Base-by-base conservation (phyloP, 1,140 invertebrate genomes). In the Zaprionus gabonicus region DNA sequence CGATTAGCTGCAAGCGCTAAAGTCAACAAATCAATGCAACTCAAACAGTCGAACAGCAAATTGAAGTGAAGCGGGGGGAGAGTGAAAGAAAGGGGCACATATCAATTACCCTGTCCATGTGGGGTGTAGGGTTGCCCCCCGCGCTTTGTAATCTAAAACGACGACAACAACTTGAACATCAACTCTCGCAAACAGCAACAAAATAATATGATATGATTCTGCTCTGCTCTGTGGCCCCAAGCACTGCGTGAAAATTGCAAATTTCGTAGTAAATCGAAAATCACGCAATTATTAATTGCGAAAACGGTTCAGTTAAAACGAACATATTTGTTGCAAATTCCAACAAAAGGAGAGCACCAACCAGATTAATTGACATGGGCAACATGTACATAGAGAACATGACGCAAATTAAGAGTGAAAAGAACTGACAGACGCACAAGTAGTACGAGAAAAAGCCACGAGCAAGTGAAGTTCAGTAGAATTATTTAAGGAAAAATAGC, bases 21-120 rank as follows among this genome's bases (percentile, higher is more conserved):
- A 88, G 81, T 88, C 84, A 88, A 84, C 84, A 88, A 81, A 90
- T 88, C 84, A 87, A 66, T 83, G 73, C 80, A 83, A 76, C 68
- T 78, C 77, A 81, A 83, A 87, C 55, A 84, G 67, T 67, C 53
- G 15, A 46, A 46, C 7, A n/a, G n/a, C n/a, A 46, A 46, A 46
- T 25, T 63, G 31, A 41, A 5, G 46, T 1, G 46, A 12, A 4
- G 44, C n/a, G 9, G n/a, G 44, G 23, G 23, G 23, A 23, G 2
- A 23, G n/a, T 2, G 44, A 17, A 1, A 20, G 3, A 20, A n/a
- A 7, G 20, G 3, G 7, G 9, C 0, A 23, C 20, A 25, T 25
- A 25, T 25, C 46, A 51, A 51, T 51, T 51, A 25, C 4, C 10
- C 20, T 4, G 3, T 23, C 10, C 46, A 23, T 15, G 17, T 15